Conservation (phyloP, 30 jellyfish, hydroid and myxozoan genomes). For the Rhopilema esculentum region DNA sequence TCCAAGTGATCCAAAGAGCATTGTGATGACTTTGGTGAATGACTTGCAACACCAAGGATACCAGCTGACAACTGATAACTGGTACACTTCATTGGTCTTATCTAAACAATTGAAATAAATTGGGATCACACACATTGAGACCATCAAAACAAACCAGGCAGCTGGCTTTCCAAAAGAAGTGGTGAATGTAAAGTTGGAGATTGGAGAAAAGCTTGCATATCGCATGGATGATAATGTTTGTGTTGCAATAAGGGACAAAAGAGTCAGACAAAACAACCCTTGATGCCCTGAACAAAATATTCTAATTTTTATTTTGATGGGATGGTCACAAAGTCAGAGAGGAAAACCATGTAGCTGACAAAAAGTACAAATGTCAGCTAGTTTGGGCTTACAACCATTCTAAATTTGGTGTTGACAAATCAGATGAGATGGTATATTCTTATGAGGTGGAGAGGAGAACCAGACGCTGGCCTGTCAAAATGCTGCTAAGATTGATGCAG, state of each 20-base stretch:
- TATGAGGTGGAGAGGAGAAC: neutral
- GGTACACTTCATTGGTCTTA: too few relatives aligned
- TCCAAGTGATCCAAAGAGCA: too few relatives aligned
- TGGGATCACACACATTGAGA: neutral
- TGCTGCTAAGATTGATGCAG: conserved; percentile 2
- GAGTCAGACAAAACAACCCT: neutral
- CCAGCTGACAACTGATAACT: too few relatives aligned
- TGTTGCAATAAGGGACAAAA: neutral
- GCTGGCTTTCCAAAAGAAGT: neutral
- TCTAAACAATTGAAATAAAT: neutral
- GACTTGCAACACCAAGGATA: too few relatives aligned
- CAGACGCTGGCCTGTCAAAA: conserved; percentile 8
- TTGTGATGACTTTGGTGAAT: too few relatives aligned
- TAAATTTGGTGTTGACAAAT: neutral
- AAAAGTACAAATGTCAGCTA: neutral
- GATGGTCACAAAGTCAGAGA: neutral
- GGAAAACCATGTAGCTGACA: neutral
- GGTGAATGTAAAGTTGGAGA: neutral
- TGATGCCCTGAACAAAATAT: neutral
- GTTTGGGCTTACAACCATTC: neutral
- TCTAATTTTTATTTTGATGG: neutral
- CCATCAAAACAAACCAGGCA: neutral
- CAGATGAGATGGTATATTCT: too few relatives aligned
- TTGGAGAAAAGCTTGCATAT: neutral
- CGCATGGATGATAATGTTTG: neutral